Evolutionary conservation across 2,888 invertebrate species (phyloP).

Genomic region (Phoenoteleia sp.): DNA sequence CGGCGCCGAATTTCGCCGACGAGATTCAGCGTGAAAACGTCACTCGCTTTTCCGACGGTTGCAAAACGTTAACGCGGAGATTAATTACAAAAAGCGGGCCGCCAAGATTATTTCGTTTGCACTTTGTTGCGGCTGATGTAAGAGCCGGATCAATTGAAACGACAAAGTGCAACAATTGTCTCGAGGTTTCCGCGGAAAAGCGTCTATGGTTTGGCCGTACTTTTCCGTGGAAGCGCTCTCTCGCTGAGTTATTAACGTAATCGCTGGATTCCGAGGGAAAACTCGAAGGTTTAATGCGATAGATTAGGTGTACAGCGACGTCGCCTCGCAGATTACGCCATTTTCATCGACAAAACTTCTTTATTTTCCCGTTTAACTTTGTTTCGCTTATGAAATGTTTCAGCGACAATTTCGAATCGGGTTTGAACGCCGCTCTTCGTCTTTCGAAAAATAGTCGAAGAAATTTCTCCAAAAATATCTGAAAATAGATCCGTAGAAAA

Average conservation of each 20-base stretch:
- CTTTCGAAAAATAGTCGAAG: conserved; percentile 44
- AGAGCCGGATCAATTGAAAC: background rate
- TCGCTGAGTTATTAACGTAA: background rate
- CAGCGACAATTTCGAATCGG: background rate
- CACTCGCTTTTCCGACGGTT: background rate
- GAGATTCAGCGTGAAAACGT: conserved; percentile 28
- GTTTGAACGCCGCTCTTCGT: background rate
- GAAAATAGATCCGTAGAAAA: conserved; percentile 52
- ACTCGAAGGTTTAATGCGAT: conserved; percentile 4
- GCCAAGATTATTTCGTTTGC: conserved; percentile 10
- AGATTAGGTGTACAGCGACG: conserved; percentile 7
- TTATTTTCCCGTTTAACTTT: conserved; percentile 6
- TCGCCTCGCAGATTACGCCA: background rate
- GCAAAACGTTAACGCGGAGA: background rate
- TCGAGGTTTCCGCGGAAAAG: background rate
- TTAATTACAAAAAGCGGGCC: conserved; percentile 24
- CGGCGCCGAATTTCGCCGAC: conserved; percentile 20
- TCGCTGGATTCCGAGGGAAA: background rate
- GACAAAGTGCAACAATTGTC: background rate
- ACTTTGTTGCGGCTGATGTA: background rate
- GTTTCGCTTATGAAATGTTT: background rate
- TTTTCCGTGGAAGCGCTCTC: background rate
- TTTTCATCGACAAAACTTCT: conserved; percentile 22
- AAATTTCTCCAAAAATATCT: conserved; percentile 64
- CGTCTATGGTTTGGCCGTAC: background rate